A percentile compares a stretch with the other conserved stretches of the same genome.
Evolutionary conservation across 2,888 invertebrate species (phyloP).

Genomic region (Agrotis clavis): DNA sequence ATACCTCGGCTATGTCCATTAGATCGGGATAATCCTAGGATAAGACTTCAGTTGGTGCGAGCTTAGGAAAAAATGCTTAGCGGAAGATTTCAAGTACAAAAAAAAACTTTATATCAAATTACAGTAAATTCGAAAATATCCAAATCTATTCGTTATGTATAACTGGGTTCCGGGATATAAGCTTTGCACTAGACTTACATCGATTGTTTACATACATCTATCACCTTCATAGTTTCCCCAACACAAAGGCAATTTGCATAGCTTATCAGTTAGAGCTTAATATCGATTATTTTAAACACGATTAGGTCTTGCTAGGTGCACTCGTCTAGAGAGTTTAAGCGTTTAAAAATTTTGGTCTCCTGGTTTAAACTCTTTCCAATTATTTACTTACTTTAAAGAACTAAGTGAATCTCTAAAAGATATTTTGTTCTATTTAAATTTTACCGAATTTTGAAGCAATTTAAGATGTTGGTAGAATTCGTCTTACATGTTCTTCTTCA

Average conservation of each 20-base stretch:
- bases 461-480: background rate
- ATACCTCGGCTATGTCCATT: no score
- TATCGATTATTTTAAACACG: slow-evolving; percentile 26
- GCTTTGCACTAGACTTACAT: no score
- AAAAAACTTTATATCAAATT: no score
- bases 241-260: slow-evolving; percentile 1
- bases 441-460: background rate
- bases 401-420: background rate
- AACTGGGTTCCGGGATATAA: no score
- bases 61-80: no score
- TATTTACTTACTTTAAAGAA: background rate
- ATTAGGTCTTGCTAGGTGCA: background rate
- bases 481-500: background rate
- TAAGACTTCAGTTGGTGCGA: no score
- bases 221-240: background rate
- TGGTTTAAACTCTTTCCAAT: background rate
- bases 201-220: background rate
- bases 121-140: no score
- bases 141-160: no score
- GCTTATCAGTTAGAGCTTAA: background rate
- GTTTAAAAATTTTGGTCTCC: background rate
- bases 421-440: background rate
- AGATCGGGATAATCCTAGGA: no score
- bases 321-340: background rate
- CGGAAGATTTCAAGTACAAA: no score